Conservation (phyloP, 2,797 vertebrate species). For the Hipposideros larvatus region DNA sequence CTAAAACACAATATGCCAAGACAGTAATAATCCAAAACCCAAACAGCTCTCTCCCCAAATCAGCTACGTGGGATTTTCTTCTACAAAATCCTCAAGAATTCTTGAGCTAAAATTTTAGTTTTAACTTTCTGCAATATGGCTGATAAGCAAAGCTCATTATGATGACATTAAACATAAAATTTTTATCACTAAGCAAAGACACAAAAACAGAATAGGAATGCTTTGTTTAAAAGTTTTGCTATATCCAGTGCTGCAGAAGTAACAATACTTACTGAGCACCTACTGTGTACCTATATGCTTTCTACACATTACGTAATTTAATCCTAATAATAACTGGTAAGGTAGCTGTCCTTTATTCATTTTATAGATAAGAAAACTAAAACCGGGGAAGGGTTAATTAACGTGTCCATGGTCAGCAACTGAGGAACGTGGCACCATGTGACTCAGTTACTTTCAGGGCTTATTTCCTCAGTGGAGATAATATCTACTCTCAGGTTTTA, state of each 20-base stretch:
- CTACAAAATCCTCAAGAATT: neutral
- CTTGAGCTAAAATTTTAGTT: slow-evolving; percentile 53
- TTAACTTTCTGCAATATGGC: slow-evolving; percentile 42
- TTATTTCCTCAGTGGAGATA: neutral
- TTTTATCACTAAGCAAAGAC: slow-evolving; percentile 49
- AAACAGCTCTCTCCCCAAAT: neutral
- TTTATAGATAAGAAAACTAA: neutral
- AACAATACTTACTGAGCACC: neutral
- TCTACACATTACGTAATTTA: neutral
- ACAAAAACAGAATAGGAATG: neutral
- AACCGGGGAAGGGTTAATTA: neutral
- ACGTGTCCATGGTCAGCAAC: slow-evolving; percentile 6
- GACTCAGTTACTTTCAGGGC: neutral
- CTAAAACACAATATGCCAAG: neutral
- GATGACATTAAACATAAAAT: neutral
- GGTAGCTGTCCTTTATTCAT: neutral
- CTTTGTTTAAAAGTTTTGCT: neutral
- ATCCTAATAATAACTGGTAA: slow-evolving; percentile 3
- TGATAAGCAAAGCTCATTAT: slow-evolving; percentile 17
- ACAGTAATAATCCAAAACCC: neutral
- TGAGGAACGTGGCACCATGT: neutral
- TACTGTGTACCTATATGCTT: neutral
- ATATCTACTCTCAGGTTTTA: neutral
- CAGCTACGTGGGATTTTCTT: neutral
- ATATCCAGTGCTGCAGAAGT: neutral